These are phyloP conservation scores for Enteromius argenteus DNA, from an alignment of 2,797 vertebrate species.

Conservation along the genomic window DNA sequence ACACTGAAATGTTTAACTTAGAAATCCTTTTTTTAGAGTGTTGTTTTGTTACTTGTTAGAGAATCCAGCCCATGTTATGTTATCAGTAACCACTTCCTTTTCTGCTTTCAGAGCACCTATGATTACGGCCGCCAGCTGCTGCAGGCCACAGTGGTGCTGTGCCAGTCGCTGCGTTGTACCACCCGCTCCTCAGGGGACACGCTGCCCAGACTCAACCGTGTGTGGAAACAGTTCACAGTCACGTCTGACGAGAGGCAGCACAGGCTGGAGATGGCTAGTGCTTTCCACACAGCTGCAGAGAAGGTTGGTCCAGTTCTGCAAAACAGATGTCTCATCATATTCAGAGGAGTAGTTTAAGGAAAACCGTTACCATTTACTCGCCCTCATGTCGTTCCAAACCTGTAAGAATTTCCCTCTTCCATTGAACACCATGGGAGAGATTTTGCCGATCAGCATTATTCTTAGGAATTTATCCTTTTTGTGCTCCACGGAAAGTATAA, in stretches of 20 bases:
- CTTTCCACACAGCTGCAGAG: slow-evolving; percentile 89
- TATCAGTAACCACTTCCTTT: background rate
- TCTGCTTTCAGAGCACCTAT: slow-evolving; percentile 88
- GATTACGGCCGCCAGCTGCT: slow-evolving; percentile 97
- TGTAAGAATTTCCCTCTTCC: background rate
- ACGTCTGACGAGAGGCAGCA: slow-evolving; percentile 92
- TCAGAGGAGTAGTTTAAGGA: background rate
- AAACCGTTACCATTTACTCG: background rate
- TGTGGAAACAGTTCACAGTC: slow-evolving; percentile 97
- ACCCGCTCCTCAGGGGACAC: slow-evolving; percentile 96
- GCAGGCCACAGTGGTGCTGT: slow-evolving; percentile 96
- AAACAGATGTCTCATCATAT: background rate
- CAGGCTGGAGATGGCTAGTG: slow-evolving; percentile 88
- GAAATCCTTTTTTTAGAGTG: too few relatives aligned
- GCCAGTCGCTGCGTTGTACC: slow-evolving; percentile 94
- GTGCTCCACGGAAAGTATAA: background rate
- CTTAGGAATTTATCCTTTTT: background rate
- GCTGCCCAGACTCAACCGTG: slow-evolving; percentile 92
- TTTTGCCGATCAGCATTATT: background rate
- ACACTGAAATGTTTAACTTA: too few relatives aligned
- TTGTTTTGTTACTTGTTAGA: background rate
- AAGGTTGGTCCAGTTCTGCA: slow-evolving; percentile 76
- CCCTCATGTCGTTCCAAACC: background rate
- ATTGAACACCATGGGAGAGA: background rate
- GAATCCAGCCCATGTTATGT: background rate